phyloP scores from a whole-genome alignment of 2,797 vertebrate species.

The Falco peregrinus region DNA sequence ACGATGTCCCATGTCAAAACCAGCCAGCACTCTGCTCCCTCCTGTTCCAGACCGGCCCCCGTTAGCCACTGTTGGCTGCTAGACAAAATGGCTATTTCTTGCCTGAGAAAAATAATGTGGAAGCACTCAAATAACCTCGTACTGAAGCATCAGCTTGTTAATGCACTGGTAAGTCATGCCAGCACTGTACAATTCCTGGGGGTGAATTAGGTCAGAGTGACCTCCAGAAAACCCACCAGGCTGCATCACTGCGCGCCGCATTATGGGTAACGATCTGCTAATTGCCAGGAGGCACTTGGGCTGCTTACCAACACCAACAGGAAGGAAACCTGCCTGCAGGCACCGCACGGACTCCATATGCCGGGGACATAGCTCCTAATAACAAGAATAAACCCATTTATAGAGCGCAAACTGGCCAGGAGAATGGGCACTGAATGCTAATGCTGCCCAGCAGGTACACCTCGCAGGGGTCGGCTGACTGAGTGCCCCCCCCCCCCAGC shows the following conservation, averaged over 20 bases:
- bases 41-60: background rate
- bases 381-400: slow-evolving; percentile 39
- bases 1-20: background rate
- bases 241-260: slow-evolving; percentile 5
- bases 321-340: slow-evolving; percentile 58
- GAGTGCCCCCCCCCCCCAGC: background rate
- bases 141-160: slow-evolving; percentile 64
- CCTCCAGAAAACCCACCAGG: slow-evolving; percentile 60
- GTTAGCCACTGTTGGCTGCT: slow-evolving; percentile 6
- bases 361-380: slow-evolving; percentile 29
- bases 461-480: accelerated
- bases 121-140: slow-evolving; percentile 60
- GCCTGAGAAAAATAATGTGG: slow-evolving; percentile 36
- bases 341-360: slow-evolving; percentile 35
- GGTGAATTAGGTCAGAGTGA: slow-evolving; percentile 71
- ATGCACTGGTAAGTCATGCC: slow-evolving; percentile 60
- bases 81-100: slow-evolving; percentile 58
- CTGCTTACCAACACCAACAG: slow-evolving; percentile 56
- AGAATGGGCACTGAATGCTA: slow-evolving; percentile 18
- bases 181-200: slow-evolving; percentile 62
- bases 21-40: background rate
- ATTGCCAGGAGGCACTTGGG: slow-evolving; percentile 64
- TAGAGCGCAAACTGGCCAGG: background rate
- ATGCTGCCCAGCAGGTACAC: background rate
- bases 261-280: slow-evolving; percentile 64